These are phyloP conservation scores for Drosophila nasuta DNA, from an alignment of 1,140 invertebrate species.

Conservation along the genomic window DNA sequence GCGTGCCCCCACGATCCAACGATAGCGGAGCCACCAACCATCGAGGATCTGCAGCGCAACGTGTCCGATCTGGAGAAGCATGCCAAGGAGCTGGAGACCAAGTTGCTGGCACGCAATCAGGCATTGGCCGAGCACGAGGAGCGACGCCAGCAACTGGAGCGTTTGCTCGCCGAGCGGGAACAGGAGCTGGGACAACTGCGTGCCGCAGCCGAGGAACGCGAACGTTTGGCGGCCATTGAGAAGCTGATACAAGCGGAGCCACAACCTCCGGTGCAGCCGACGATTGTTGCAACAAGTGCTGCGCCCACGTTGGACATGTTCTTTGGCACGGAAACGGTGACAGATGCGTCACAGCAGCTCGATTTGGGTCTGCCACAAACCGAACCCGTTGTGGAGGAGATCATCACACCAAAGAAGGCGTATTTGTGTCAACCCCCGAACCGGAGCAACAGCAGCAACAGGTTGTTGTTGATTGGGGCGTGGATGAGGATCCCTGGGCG, in stretches of 20 bases:
- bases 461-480: slow-evolving; percentile 86
- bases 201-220: slow-evolving; percentile 44
- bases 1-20: not conserved
- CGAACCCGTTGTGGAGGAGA: slow-evolving; percentile 84
- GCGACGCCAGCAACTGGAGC: slow-evolving; percentile 33
- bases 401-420: slow-evolving; percentile 86
- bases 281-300: not conserved
- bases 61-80: slow-evolving; percentile 83
- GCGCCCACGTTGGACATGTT: slow-evolving; percentile 75
- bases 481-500: slow-evolving; percentile 84
- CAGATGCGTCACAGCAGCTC: slow-evolving; percentile 16
- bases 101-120: slow-evolving; percentile 33
- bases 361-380: slow-evolving; percentile 52
- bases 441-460: slow-evolving; percentile 17
- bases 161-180: slow-evolving; percentile 36
- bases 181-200: slow-evolving; percentile 44
- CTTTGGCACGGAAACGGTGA: slow-evolving; percentile 56
- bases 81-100: slow-evolving; percentile 70
- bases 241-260: slow-evolving; percentile 44
- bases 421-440: slow-evolving; percentile 85
- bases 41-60: slow-evolving; percentile 79
- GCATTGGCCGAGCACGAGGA: slow-evolving; percentile 48
- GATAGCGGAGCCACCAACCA: slow-evolving; percentile 62
- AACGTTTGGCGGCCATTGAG: slow-evolving; percentile 50
- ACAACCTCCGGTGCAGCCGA: not conserved